Conservation (phyloP, 2,113 vertebrate species). For the Albula glossodonta region DNA sequence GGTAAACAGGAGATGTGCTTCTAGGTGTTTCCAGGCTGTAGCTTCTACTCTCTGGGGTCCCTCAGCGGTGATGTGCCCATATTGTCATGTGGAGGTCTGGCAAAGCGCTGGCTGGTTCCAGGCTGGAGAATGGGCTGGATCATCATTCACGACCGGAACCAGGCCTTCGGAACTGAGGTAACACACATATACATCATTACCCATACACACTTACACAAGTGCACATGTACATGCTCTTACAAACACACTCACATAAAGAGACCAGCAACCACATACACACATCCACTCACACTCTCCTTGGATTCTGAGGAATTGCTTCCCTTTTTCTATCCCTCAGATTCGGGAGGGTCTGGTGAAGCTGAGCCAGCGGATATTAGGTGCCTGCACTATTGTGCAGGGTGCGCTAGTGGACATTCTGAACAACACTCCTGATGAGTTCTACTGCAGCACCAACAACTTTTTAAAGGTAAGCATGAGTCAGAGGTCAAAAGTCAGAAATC, state of each 20-base stretch:
- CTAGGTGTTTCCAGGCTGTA: constrained; percentile 85
- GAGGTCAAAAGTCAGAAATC: too few relatives aligned
- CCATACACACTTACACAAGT: too few relatives aligned
- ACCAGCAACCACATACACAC: background rate
- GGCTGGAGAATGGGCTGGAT: constrained; percentile 98
- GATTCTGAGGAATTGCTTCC: too few relatives aligned
- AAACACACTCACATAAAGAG: background rate
- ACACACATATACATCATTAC: background rate
- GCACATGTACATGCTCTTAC: background rate
- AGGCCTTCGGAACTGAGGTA: constrained; percentile 88
- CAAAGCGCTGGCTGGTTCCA: constrained; percentile 95
- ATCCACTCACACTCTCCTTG: background rate
- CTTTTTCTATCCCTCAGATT: constrained; percentile 70
- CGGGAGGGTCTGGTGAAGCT: constrained; percentile 86
- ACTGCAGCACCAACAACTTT: constrained; percentile 81
- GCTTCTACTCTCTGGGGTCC: constrained; percentile 76
- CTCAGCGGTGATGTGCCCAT: constrained; percentile 86
- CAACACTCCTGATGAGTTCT: constrained; percentile 84
- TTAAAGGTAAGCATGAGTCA: constrained; percentile 75
- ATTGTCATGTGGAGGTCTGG: constrained; percentile 89
- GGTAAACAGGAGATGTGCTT: background rate
- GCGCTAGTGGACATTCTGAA: constrained; percentile 85
- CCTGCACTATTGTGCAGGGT: constrained; percentile 91
- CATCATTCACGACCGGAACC: constrained; percentile 86
- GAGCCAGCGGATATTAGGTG: constrained; percentile 90